Evolutionary conservation across 2,888 invertebrate species (phyloP).

Genomic region (Mesorhabditis belari): DNA sequence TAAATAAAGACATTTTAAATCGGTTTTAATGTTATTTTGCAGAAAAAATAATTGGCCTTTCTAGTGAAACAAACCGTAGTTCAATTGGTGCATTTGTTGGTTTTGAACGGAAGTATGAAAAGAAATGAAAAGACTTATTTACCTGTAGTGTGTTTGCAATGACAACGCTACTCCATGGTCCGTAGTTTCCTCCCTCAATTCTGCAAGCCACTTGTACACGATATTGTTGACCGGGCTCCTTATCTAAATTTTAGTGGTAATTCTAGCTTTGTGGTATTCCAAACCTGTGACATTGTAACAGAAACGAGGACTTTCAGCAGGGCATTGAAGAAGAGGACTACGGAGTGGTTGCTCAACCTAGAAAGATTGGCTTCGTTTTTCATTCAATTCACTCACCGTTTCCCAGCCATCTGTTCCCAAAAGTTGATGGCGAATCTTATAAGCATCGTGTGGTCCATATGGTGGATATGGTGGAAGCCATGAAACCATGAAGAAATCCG

Average conservation of each 20-base stretch:
- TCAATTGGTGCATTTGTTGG: too few species aligned
- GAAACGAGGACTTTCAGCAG: conserved; percentile 41
- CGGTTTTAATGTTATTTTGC: too few species aligned
- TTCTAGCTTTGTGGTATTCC: background rate
- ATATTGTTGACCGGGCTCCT: conserved; percentile 49
- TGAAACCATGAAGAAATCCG: conserved; percentile 51
- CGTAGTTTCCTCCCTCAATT: conserved; percentile 51
- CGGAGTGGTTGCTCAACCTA: conserved; percentile 37
- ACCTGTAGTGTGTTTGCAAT: conserved; percentile 52
- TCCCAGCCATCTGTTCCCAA: conserved; percentile 45
- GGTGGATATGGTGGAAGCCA: conserved; percentile 54
- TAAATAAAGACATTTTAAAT: too few species aligned
- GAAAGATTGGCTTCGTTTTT: too few species aligned
- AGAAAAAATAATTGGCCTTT: too few species aligned
- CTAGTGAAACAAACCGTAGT: too few species aligned
- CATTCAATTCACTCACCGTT: too few species aligned
- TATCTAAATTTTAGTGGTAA: background rate
- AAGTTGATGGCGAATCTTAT: conserved; percentile 48
- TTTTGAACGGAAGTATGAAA: too few species aligned
- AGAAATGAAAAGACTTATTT: too few species aligned
- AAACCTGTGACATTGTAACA: conserved; percentile 35
- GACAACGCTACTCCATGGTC: conserved; percentile 45
- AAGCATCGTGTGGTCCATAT: conserved; percentile 52
- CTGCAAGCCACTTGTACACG: conserved; percentile 42
- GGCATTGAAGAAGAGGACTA: conserved; percentile 44